Base-by-base conservation (phyloP, 2,797 vertebrate species). In the Zenarchopterus dispar region DNA sequence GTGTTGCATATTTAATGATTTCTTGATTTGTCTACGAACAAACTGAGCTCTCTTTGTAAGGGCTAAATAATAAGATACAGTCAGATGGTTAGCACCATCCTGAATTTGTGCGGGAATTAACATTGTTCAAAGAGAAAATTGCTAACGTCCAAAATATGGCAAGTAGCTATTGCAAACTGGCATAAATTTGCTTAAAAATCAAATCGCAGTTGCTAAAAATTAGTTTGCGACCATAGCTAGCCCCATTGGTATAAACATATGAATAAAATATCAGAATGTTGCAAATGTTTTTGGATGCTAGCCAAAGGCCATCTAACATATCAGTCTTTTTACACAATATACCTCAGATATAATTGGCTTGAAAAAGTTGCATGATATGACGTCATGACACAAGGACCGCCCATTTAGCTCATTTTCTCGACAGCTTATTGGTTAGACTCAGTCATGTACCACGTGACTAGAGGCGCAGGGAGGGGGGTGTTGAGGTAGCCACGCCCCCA, bases 321-420 rank as follows among this genome's bases (percentile, higher is more conserved):
- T 43, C n/a, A 66, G 24, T 43, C n/a, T 22, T 33, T 6, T 52
- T 6, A 60, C 49, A 81, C 73, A 81, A 76, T 73, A 50, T 8
- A 46, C 56, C 7, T 9, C 21, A 0, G 11, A 13, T 61, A 16
- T 60, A 16, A 95, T 94, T 94, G 96, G 95, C 70, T 85, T 49
- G 39, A 53, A 54, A 64, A 65, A 77, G 67, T 93, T 88, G 94
- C 93, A 55, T 93, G 91, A 88, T 87, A 57, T 94, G 93, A 91
- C 70, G 36, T 88, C 73, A 88, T 10, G 2, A 0, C 0, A 1
- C 0, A 69, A 65, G 16, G 75, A 41, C 84, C 91, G 67, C 90
- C 93, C 91, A 91, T 90, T 91, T 94, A 91, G 78, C 91, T 93
- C 93, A 84, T 79, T 85, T 81, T 69, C 77, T 87, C 67, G 85